Conservation (phyloP, 2,888 invertebrate species). For the Hybos culiciformis region DNA sequence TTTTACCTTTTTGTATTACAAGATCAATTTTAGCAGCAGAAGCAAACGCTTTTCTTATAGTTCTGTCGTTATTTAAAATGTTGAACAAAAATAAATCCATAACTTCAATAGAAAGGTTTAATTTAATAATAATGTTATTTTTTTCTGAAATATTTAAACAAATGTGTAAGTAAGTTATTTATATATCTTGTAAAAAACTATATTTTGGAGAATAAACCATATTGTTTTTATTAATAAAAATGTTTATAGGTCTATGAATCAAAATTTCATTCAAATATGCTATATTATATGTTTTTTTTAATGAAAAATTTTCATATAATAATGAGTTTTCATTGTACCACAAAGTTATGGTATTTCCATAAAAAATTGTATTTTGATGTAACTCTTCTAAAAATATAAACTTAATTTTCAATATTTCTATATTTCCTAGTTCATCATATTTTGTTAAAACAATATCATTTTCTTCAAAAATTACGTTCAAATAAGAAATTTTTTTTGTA, state of each 20-base stretch:
- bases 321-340: conserved; percentile 3
- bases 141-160: no score
- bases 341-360: conserved; percentile 1
- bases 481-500: not conserved
- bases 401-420: not conserved
- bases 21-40: not conserved
- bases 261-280: not conserved
- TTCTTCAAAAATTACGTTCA: not conserved
- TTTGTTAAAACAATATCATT: not conserved
- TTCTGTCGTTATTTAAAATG: not conserved
- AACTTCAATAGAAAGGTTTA: no score
- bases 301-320: conserved; percentile 1
- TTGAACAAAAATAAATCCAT: not conserved
- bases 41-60: not conserved
- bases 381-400: not conserved
- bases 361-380: conserved; percentile 1
- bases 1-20: no score
- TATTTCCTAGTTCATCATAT: not conserved
- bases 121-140: no score
- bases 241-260: not conserved
- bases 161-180: no score
- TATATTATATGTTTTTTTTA: not conserved
- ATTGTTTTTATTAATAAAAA: not conserved
- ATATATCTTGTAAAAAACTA: not conserved
- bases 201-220: not conserved